phyloP scores from a whole-genome alignment of 2,888 invertebrate genomes.

The Anagyrus pseudococci region DNA sequence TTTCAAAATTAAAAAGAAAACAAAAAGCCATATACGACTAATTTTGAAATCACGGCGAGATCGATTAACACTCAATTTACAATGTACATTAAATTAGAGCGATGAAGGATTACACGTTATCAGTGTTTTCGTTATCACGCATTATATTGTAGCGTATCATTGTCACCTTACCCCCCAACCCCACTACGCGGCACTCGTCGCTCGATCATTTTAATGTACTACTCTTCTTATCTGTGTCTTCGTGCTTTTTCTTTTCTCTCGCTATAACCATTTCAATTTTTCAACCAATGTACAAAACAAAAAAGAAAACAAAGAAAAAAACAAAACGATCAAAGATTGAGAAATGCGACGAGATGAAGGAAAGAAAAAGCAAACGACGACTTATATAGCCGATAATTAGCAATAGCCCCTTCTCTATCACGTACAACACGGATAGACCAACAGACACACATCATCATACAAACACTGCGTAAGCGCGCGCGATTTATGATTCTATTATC shows the following conservation, averaged over 20 bases:
- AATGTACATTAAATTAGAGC: neutral
- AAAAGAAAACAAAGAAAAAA: too few species aligned
- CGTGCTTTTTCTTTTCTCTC: neutral
- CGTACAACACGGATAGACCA: slow-evolving; percentile 35
- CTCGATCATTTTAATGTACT: too few species aligned
- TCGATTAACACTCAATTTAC: neutral
- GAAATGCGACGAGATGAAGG: too few species aligned
- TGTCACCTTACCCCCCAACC: too few species aligned
- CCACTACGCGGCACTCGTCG: too few species aligned
- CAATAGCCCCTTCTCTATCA: slow-evolving; percentile 35
- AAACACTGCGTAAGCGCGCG: slow-evolving; percentile 25
- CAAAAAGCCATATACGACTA: too few species aligned
- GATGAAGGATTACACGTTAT: too few species aligned
- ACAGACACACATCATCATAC: slow-evolving; percentile 19
- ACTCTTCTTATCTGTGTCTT: too few species aligned
- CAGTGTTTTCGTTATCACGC: neutral
- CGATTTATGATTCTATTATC: slow-evolving; percentile 26
- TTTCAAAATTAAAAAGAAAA: slow-evolving; percentile 6
- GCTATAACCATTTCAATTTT: slow-evolving; percentile 2
- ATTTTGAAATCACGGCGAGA: neutral
- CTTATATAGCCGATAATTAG: slow-evolving; percentile 35
- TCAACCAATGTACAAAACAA: too few species aligned
- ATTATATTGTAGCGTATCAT: neutral
- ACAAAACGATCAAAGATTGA: too few species aligned
- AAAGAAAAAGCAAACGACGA: slow-evolving; percentile 34